Evolutionary conservation across 2,113 vertebrate genomes (phyloP), one percentile per base, ranked within the genome.

Genomic region (Pterocles burchelli): DNA sequence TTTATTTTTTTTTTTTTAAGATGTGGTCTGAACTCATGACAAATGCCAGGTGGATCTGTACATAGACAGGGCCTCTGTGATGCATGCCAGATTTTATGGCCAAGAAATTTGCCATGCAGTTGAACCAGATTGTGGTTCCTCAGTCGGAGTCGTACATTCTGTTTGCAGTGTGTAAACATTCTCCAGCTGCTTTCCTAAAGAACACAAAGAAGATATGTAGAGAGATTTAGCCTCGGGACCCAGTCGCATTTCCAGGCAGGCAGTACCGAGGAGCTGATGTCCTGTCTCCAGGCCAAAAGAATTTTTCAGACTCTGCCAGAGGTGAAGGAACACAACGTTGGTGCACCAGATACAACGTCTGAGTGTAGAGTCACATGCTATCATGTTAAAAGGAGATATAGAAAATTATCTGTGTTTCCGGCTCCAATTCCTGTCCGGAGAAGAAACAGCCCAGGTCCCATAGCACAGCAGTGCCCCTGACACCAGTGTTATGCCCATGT

Each of bases 101-200:
- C 96, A 90, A 96, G 83, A 96, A 90, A 67, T 59, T 96, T 91
- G 96, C 97, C 97, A 97, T 97, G 97, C 97, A 97, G 91, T 94
- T 83, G 93, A 97, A 94, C 95, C 90, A 11, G 87, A 79, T 4
- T 87, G 72, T 65, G 89, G 93, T 85, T 96, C 95, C 89, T 93
- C 28, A 20, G 78, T 96, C 4, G 45, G 87, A 85, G 87, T 90
- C 82, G 83, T 98, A 98, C 98, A 98, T 98, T 98, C 98, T 98
- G 96, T 97, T 96, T 98, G 97, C 97, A 94, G 90, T 95, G 74
- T 98, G 98, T 98, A 98, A 98, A 98, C 98, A 98, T 98, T 98
- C 97, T 97, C 93, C 96, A 79, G 97, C 97, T 97, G 97, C 97
- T 98, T 97, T 93, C 96, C 78, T 77, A 92, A 95, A 89, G 91